A percentile compares a stretch with the other conserved stretches of the same genome.
Conservation (phyloP, 2,113 vertebrate species). For the Gobiocypris rarus region DNA sequence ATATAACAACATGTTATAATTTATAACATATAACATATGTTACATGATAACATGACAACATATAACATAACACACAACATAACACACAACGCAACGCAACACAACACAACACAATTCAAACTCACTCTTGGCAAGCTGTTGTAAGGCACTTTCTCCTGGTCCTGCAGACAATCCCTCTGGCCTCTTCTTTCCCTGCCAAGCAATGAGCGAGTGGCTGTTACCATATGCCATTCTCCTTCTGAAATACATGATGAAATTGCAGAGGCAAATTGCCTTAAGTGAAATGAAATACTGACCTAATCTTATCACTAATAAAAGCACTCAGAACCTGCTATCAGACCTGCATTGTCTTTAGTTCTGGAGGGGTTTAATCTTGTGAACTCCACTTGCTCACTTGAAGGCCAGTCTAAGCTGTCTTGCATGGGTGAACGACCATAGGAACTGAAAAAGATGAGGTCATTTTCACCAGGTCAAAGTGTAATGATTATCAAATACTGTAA, state of each 20-base stretch:
- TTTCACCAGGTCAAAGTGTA: not conserved
- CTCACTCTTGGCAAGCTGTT: slow-evolving; percentile 52
- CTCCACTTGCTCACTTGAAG: slow-evolving; percentile 35
- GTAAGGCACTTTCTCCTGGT: slow-evolving; percentile 22
- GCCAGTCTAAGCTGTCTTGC: not conserved
- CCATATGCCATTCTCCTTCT: slow-evolving; percentile 52
- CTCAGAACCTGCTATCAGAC: not conserved
- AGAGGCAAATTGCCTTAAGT: not conserved
- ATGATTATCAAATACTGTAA: not conserved
- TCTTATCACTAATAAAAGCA: not conserved
- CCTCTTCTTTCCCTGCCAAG: slow-evolving; percentile 19
- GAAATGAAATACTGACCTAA: not conserved
- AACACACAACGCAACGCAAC: too few relatives aligned
- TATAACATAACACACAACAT: too few relatives aligned
- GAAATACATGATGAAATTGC: slow-evolving; percentile 28
- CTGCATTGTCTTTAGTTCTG: slow-evolving; percentile 12
- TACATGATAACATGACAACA: too few relatives aligned
- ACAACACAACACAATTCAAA: too few relatives aligned
- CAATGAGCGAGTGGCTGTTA: slow-evolving; percentile 43
- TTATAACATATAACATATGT: too few relatives aligned
- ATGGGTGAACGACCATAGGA: slow-evolving; percentile 3
- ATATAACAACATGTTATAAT: too few relatives aligned
- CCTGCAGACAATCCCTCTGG: slow-evolving; percentile 1
- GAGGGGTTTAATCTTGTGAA: slow-evolving; percentile 41
- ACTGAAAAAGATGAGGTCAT: not conserved